Evolutionary conservation across 1,140 invertebrate species (phyloP).

Genomic region (Zaprionus capensis): DNA sequence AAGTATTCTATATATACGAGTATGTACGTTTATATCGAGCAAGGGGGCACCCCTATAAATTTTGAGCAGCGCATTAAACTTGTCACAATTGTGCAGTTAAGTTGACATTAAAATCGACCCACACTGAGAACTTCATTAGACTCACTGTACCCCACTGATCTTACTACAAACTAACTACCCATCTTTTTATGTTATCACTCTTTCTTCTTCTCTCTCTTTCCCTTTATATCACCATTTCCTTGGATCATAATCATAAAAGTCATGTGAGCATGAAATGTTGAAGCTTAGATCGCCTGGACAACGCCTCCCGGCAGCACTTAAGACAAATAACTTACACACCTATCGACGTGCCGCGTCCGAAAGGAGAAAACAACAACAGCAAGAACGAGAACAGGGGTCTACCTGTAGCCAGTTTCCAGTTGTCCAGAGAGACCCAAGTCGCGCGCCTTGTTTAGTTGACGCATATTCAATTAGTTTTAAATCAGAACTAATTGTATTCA

Average conservation of each 20-base stretch:
- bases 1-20: constrained; percentile 32
- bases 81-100: constrained; percentile 77
- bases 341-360: constrained; percentile 56
- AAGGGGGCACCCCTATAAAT: constrained; percentile 44
- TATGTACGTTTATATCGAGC: constrained; percentile 42
- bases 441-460: constrained; percentile 45
- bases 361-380: background rate
- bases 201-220: background rate
- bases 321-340: constrained; percentile 81
- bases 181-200: constrained; percentile 9
- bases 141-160: background rate
- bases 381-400: background rate
- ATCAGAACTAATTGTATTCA: constrained; percentile 81
- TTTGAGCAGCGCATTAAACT: constrained; percentile 60
- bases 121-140: constrained; percentile 70
- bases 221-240: constrained; percentile 13
- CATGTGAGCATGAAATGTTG: constrained; percentile 33
- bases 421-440: background rate
- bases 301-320: constrained; percentile 76
- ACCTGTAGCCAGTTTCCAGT: constrained; percentile 1
- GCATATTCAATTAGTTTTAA: constrained; percentile 82
- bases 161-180: background rate
- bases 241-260: constrained; percentile 42
- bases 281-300: constrained; percentile 4
- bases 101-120: constrained; percentile 57